Evolutionary conservation across 2,113 vertebrate species (phyloP), one percentile per base, ranked within the genome.

Genomic region (Noctilio leporinus): DNA sequence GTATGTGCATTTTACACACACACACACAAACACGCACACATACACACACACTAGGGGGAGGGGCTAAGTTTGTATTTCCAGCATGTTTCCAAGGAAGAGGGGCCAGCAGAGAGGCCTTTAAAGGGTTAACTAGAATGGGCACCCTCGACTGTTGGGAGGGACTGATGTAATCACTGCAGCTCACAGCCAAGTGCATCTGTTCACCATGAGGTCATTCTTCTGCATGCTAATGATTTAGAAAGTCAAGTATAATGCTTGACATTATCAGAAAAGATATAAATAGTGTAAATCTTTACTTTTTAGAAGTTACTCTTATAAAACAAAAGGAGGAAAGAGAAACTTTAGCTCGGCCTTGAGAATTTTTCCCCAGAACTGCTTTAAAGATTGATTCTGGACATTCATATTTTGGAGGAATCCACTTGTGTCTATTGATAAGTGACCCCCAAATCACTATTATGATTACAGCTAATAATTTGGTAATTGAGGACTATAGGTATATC

Each of bases 181-280:
- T 96, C 98, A 98, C 97, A 98, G 98, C 98, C 98, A 98, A 98
- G 98, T 98, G 98, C 98, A 99, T 98, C 98, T 99, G 98, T 98
- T 98, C 98, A 97, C 98, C 98, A 98, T 98, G 98, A 98, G 98
- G 98, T 99, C 98, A 98, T 98, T 98, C 98, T 98, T 98, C 97
- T 98, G 98, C 98, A 99, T 98, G 98, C 98, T 98, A 99, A 98
- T 98, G 98, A 98, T 97, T 98, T 98, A 97, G 98, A 98, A 98
- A 98, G 98, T 98, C 97, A 98, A 98, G 98, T 97, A 94, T 97
- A 97, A 97, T 95, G 97, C 97, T 98, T 92, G 84, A 96, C 97
- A 96, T 98, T 98, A 98, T 98, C 96, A 43, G 85, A 96, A 97
- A 94, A 96, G 95, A 97, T 97, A 91, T 64, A 96, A 95, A 94